Conservation (phyloP, 2,113 vertebrate species). For the Orthonyx spaldingii region DNA sequence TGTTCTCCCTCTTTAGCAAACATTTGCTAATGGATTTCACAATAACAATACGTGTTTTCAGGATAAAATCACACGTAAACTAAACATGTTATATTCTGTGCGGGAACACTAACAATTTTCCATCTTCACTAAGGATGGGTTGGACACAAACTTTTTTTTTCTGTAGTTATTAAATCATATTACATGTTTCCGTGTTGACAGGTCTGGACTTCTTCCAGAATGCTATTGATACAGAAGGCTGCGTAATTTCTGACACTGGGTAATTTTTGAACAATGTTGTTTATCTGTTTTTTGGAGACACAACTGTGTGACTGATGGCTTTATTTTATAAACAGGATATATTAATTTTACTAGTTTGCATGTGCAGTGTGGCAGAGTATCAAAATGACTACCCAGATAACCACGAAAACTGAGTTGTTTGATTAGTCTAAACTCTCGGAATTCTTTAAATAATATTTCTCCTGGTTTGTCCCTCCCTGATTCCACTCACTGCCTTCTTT, state of each 20-base stretch:
- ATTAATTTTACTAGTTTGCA: conserved; percentile 27
- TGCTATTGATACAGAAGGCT: conserved; percentile 31
- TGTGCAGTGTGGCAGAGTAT: neutral
- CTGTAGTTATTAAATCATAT: conserved; percentile 34
- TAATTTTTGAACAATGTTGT: conserved; percentile 33
- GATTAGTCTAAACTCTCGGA: conserved; percentile 22
- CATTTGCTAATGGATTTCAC: conserved; percentile 40
- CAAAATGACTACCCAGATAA: conserved; percentile 22
- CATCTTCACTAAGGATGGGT: conserved; percentile 20
- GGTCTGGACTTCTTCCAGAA: conserved; percentile 4
- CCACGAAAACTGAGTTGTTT: conserved; percentile 32
- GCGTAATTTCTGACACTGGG: neutral
- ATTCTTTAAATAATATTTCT: conserved; percentile 11
- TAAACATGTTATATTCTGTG: neutral
- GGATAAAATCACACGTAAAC: conserved; percentile 28
- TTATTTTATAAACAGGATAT: conserved; percentile 19
- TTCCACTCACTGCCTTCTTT: conserved; percentile 14
- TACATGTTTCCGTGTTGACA: neutral
- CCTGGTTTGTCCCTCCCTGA: neutral
- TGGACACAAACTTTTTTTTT: conserved; percentile 4
- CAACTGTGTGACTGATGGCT: neutral
- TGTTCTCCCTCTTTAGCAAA: conserved; percentile 17
- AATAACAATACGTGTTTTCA: conserved; percentile 27
- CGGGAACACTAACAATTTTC: neutral
- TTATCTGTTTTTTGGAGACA: conserved; percentile 40